Conservation (phyloP, 2,797 vertebrate genomes). For the Chelidonichthys spinosus region DNA sequence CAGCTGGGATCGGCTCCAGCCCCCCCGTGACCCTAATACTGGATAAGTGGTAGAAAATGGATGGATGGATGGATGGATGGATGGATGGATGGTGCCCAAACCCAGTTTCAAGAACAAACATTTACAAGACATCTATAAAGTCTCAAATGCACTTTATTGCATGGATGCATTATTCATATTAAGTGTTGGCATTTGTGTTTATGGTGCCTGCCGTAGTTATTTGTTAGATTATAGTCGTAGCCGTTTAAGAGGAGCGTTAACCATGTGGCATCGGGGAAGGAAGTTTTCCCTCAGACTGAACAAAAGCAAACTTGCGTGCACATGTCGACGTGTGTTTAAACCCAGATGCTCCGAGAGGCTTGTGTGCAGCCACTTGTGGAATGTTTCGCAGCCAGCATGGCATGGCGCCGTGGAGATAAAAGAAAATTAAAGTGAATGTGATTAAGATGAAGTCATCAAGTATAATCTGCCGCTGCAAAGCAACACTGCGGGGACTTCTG, state of each 20-base stretch:
- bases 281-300: conserved; percentile 50
- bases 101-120: not conserved
- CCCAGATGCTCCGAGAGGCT: conserved; percentile 23
- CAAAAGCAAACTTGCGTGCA: conserved; percentile 17
- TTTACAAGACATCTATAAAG: not conserved
- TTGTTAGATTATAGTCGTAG: not conserved
- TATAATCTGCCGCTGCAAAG: conserved; percentile 72
- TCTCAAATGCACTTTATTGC: not conserved
- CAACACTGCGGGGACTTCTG: conserved; percentile 64
- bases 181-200: not conserved
- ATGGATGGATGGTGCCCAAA: not conserved
- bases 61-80: too few relatives aligned
- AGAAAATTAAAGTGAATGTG: conserved; percentile 82
- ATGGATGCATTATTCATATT: not conserved
- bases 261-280: conserved; percentile 11
- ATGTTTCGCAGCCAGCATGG: conserved; percentile 54
- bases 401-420: conserved; percentile 68
- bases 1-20: too few relatives aligned
- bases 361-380: conserved; percentile 65
- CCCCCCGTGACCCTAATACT: too few relatives aligned
- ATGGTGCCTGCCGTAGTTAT: not conserved
- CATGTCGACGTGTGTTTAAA: not conserved
- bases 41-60: too few relatives aligned
- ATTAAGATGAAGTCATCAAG: conserved; percentile 84
- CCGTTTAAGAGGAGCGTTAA: conserved; percentile 32